A percentile compares a stretch with the other conserved stretches of the same genome.
These are phyloP conservation scores for Herpetotheres cachinnans DNA, from an alignment of 2,113 vertebrate genomes.

Conservation along the genomic window DNA sequence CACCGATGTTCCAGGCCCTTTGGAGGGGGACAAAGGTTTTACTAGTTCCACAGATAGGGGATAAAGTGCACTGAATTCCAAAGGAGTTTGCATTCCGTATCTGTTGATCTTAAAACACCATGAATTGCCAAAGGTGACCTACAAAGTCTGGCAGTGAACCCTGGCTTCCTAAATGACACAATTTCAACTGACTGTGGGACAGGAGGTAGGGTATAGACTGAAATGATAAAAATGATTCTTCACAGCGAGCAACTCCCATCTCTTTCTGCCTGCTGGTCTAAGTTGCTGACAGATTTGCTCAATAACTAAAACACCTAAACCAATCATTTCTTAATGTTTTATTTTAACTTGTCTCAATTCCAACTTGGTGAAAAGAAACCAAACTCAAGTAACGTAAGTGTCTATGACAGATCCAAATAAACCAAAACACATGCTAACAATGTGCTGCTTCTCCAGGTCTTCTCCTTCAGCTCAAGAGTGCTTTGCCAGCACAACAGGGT, in stretches of 20 bases:
- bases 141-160: not conserved
- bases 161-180: not conserved
- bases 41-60: not conserved
- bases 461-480: not conserved
- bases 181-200: not conserved
- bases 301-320: not conserved
- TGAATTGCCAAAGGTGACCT: not conserved
- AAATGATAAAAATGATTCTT: not conserved
- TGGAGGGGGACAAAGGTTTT: not conserved
- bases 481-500: not conserved
- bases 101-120: not conserved
- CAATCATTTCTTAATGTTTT: not conserved
- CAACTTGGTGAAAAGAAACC: not conserved
- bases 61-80: not conserved
- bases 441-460: not conserved
- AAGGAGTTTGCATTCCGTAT: not conserved
- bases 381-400: fast-evolving
- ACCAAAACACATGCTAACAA: not conserved
- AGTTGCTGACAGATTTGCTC: not conserved
- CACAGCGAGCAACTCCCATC: not conserved
- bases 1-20: not conserved
- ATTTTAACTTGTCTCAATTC: not conserved
- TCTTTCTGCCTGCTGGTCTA: not conserved
- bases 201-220: not conserved
- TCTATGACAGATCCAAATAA: not conserved